Base-by-base conservation (phyloP, 2,888 invertebrate genomes). In the Scaptomyza flava region DNA sequence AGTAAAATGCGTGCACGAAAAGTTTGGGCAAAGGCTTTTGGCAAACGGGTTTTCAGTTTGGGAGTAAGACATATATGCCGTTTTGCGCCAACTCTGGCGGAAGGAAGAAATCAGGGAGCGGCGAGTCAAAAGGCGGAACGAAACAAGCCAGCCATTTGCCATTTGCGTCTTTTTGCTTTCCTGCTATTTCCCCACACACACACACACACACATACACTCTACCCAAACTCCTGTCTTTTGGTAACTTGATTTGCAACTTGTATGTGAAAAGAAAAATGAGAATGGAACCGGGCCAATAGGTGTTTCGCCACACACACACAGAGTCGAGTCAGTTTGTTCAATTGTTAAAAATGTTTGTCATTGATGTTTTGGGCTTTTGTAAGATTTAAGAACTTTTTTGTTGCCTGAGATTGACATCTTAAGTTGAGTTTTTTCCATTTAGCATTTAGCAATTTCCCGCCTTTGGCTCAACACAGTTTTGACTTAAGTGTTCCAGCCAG, bases 91-190 rank as follows among this genome's bases (percentile, higher is more conserved):
- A 20, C 65, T 60, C 52, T 52, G 62, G 69, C 87, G 81, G 82
- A 82, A 82, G 82, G 82, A 87, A 87, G 86, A 85, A 82, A 82
- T 87, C 87, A 82, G 85, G 82, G 61, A 79, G 76, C 81, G 75
- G 73, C 78, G 64, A 77, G 68, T 62, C 77, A 68, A 71, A 77
- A 72, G 54, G 66, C 73, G 72, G 72, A 74, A 67, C 87, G 85
- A 86, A 81, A 81, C 87, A 83, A 87, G 78, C 81, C 70, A 70
- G 54, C 64, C 70, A 78, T 86, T 81, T 80, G 83, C 77, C 73
- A 72, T 77, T 75, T 68, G 79, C 65, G 34, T 58, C n/a, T 45
- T 67, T 67, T 67, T 36, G 14, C 33, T 52, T 68, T 68, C 36
- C 43, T 36, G 53, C 14, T 38, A 23, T 9, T 41, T 17, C 23